phyloP scores from a whole-genome alignment of 2,888 invertebrate species.

The Cacoxenus indagator region DNA sequence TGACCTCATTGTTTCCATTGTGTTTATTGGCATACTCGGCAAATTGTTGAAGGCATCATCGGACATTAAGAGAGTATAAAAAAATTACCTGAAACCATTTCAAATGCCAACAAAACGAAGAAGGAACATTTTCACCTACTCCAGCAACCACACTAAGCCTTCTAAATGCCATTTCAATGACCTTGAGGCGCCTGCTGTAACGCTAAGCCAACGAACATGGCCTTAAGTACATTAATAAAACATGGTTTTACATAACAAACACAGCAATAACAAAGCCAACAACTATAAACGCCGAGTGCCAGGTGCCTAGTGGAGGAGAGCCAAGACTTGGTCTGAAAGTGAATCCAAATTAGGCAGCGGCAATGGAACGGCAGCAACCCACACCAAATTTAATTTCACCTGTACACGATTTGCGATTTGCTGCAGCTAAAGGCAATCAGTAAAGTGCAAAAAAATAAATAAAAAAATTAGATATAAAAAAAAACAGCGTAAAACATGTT shows the following conservation, averaged over 20 bases:
- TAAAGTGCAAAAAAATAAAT: slow-evolving; percentile 36
- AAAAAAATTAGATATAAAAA: neutral
- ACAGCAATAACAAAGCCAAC: neutral
- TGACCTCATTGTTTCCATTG: too few species aligned
- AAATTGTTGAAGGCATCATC: too few species aligned
- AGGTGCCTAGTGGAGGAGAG: too few species aligned
- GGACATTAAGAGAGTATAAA: neutral
- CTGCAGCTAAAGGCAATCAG: neutral
- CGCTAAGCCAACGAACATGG: neutral
- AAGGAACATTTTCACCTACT: slow-evolving; percentile 34
- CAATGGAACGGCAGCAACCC: slow-evolving; percentile 32
- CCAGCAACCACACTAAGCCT: slow-evolving; percentile 8
- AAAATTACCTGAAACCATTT: neutral
- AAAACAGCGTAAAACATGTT: neutral
- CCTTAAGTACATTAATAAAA: slow-evolving; percentile 14
- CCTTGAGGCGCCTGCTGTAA: slow-evolving; percentile 47
- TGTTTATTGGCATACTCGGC: too few species aligned
- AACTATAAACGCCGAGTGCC: neutral
- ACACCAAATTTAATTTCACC: slow-evolving; percentile 51
- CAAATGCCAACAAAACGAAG: slow-evolving; percentile 8
- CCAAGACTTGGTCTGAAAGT: neutral
- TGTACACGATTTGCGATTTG: slow-evolving; percentile 36
- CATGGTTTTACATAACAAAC: slow-evolving; percentile 46
- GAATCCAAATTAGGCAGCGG: neutral
- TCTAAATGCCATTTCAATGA: slow-evolving; percentile 50